These are phyloP conservation scores for Acanthaster planci DNA, from an alignment of 35 echinoderm and acorn worm species.

Conservation along the genomic window DNA sequence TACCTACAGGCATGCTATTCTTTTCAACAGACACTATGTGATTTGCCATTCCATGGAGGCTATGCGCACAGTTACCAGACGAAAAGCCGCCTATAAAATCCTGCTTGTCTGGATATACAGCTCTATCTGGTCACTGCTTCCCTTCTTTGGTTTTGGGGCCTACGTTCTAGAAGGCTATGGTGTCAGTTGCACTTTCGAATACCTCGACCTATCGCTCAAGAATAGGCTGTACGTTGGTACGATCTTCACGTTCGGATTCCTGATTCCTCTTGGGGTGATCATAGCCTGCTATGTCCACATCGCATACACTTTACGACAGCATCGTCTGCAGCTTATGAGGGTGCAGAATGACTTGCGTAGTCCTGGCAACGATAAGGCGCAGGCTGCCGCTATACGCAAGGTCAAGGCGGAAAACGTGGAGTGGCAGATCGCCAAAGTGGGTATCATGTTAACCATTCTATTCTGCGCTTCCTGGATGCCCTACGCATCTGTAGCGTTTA, in stretches of 20 bases:
- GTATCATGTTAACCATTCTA: conserved; percentile 61
- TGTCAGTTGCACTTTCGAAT: conserved; percentile 88
- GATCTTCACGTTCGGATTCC: conserved; percentile 70
- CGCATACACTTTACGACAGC: conserved; percentile 45
- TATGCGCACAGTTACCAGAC: conserved; percentile 47
- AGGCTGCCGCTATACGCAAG: conserved; percentile 14
- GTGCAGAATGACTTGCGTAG: not conserved
- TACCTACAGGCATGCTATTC: not conserved
- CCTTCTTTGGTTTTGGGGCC: conserved; percentile 74
- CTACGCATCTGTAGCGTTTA: conserved; percentile 69
- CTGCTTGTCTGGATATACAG: conserved; percentile 76
- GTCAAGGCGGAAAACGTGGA: conserved; percentile 61
- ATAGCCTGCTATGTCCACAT: conserved; percentile 76
- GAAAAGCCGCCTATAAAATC: conserved; percentile 57
- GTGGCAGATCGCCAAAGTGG: conserved; percentile 77
- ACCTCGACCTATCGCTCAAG: conserved; percentile 45
- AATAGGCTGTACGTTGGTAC: conserved; percentile 55
- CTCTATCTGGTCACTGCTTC: conserved; percentile 66
- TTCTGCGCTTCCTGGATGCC: conserved; percentile 78
- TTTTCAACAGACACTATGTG: conserved; percentile 82
- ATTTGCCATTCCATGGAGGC: conserved; percentile 88
- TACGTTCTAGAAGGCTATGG: conserved; percentile 91
- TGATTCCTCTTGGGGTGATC: conserved; percentile 56
- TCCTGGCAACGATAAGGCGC: conserved; percentile 35
- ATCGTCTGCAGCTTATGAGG: conserved; percentile 62